phyloP scores from a whole-genome alignment of 64 coral and sea anemone genomes.

The Actinia tenebrosa region DNA sequence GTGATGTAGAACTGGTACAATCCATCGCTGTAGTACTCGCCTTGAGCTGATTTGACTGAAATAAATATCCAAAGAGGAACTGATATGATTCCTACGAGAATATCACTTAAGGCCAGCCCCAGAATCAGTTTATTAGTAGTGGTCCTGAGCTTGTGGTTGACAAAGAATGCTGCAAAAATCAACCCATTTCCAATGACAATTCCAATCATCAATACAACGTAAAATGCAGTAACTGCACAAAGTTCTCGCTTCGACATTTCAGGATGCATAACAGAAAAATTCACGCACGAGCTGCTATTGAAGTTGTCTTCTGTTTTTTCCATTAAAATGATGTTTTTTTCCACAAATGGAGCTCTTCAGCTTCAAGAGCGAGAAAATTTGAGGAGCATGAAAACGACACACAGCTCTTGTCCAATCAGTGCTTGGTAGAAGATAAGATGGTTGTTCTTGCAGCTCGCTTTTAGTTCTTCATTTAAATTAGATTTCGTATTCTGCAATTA shows the following conservation, averaged over 20 bases:
- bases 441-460: too few species aligned
- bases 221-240: background rate
- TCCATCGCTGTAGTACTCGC: background rate
- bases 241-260: background rate
- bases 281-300: background rate
- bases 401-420: too few species aligned
- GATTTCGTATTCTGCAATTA: background rate
- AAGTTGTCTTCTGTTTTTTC: background rate
- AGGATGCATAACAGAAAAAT: background rate
- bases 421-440: too few species aligned
- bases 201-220: slow-evolving; percentile 18
- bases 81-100: slow-evolving; percentile 30
- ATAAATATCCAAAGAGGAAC: slow-evolving; percentile 50
- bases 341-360: background rate
- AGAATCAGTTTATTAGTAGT: slow-evolving; percentile 38
- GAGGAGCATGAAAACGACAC: background rate
- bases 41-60: background rate
- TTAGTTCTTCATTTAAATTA: too few species aligned
- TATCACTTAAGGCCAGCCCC: slow-evolving; percentile 29
- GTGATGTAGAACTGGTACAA: slow-evolving; percentile 62
- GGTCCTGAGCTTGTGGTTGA: slow-evolving; percentile 24
- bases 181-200: slow-evolving; percentile 30
- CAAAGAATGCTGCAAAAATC: slow-evolving; percentile 33
- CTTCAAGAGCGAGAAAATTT: background rate
- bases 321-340: background rate